Evolutionary conservation across 2,888 invertebrate species (phyloP).

Genomic region (Pachymerium ferrugineum): DNA sequence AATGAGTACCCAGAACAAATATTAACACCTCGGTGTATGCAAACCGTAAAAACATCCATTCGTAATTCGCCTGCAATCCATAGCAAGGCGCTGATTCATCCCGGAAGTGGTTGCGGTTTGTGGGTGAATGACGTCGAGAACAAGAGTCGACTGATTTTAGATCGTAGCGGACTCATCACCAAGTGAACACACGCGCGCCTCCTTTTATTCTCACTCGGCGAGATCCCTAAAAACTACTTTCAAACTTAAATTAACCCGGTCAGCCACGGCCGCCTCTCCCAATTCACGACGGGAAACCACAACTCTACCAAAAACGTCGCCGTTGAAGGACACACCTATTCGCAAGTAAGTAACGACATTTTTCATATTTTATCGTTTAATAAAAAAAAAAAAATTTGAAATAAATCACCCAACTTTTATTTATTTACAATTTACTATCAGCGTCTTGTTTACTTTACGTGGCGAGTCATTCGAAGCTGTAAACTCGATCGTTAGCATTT

Average conservation of each 20-base stretch:
- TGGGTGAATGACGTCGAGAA: background rate
- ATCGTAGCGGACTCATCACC: background rate
- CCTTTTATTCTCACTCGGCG: background rate
- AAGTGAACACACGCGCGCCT: background rate
- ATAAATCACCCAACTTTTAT: background rate
- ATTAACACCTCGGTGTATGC: too few species aligned
- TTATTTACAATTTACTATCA: background rate
- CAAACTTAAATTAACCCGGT: background rate
- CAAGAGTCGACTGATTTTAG: background rate
- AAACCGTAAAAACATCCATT: too few species aligned
- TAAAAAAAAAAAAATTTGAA: too few species aligned
- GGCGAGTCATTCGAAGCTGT: background rate
- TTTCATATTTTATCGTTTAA: too few species aligned
- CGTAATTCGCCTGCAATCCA: too few species aligned
- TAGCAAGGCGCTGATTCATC: constrained; percentile 11
- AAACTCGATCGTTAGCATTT: background rate
- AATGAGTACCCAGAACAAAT: too few species aligned
- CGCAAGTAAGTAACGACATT: background rate
- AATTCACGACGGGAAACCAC: background rate
- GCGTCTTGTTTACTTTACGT: background rate
- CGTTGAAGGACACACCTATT: background rate
- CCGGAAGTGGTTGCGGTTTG: constrained; percentile 7
- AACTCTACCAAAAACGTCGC: background rate
- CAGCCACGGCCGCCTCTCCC: constrained; percentile 1
- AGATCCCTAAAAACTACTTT: background rate